Percentiles rank a stretch among this genome's conserved stretches.
Conservation (phyloP, 2,797 vertebrate species). For the Nyctibius grandis region DNA sequence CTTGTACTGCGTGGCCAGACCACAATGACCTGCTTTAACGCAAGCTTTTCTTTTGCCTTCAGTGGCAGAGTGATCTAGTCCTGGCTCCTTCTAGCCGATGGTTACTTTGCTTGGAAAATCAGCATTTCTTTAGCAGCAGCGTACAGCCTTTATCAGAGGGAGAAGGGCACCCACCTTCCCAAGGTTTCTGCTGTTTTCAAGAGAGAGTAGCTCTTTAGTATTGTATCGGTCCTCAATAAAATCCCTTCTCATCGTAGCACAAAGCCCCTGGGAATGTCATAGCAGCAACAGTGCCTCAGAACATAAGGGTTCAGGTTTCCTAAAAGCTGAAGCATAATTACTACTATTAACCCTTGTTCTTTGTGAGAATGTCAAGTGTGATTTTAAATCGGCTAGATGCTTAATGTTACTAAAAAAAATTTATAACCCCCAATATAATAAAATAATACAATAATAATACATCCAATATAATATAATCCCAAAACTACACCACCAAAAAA, state of each 20-base stretch:
- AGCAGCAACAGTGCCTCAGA: neutral
- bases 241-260: rapidly evolving
- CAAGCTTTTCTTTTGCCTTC: neutral
- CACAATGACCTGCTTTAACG: neutral
- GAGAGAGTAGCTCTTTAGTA: neutral
- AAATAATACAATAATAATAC: neutral
- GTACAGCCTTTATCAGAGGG: neutral
- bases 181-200: neutral
- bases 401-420: neutral
- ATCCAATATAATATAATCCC: neutral
- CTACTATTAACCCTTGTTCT: neutral
- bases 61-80: neutral
- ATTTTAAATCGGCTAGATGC: neutral
- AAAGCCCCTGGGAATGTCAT: neutral
- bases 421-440: neutral
- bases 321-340: neutral
- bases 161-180: neutral
- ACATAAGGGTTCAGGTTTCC: neutral
- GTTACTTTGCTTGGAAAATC: neutral
- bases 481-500: neutral
- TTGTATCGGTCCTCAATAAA: neutral
- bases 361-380: neutral
- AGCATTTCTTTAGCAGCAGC: neutral
- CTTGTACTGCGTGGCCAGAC: neutral
- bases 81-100: neutral